phyloP scores from a whole-genome alignment of 1,140 invertebrate species.

The Bombus terrestris region DNA sequence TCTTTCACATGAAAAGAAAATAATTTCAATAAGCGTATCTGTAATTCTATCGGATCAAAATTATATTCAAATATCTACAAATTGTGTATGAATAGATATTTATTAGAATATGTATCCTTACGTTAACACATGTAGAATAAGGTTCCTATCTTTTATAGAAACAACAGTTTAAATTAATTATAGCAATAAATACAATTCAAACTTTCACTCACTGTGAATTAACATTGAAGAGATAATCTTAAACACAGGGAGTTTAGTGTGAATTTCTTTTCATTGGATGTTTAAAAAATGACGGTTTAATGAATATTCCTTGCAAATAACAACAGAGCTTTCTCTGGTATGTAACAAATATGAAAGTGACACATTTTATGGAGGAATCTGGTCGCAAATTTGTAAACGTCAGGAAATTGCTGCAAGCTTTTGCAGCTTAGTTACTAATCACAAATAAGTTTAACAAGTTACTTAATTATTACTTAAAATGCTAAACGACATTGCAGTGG shows the following conservation, averaged over 20 bases:
- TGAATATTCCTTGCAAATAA: neutral
- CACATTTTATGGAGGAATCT: neutral
- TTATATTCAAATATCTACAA: neutral
- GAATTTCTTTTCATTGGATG: neutral
- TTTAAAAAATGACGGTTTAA: neutral
- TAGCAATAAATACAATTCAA: neutral
- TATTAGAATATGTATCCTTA: neutral
- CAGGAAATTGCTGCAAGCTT: too few relatives aligned
- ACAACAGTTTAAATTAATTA: neutral
- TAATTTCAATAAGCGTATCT: too few relatives aligned
- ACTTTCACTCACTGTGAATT: neutral
- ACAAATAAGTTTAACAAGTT: too few relatives aligned
- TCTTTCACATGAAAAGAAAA: too few relatives aligned
- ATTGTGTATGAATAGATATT: too few relatives aligned
- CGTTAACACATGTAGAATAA: neutral
- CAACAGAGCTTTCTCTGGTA: neutral
- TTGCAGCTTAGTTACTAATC: too few relatives aligned
- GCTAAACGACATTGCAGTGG: neutral
- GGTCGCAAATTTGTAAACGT: neutral
- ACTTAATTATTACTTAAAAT: too few relatives aligned
- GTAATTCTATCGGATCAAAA: neutral
- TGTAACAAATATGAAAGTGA: constrained; percentile 10
- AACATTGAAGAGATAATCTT: neutral
- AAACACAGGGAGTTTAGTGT: neutral
- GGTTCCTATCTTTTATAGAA: neutral